Base-by-base conservation (phyloP, 2,797 vertebrate species). In the Diplodus sargus region DNA sequence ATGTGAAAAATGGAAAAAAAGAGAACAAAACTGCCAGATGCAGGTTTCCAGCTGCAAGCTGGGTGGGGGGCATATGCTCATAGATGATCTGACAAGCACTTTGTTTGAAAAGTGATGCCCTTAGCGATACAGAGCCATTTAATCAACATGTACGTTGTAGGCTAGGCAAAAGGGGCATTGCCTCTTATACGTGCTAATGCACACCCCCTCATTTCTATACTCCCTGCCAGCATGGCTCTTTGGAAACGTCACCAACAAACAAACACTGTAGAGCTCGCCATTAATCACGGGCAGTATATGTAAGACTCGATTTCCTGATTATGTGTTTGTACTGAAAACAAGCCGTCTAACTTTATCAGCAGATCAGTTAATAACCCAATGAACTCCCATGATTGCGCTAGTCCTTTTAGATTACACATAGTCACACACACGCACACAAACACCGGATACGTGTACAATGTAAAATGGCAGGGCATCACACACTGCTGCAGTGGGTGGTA, bases 281-380 rank as follows among this genome's bases (percentile, higher is more conserved):
- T 88, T 83, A 91, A 88, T 90, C 80, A 74, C 14, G 2, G 62
- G 49, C 61, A 76, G 70, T 85, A 60, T 79, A 67, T 90, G 70
- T 84, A 79, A 79, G 70, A 66, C 76, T 85, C 25, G 28, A 90
- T 90, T 91, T 89, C 84, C 88, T 90, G 90, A 90, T 90, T 85
- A 80, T 85, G 79, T 90, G 88, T 91, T 92, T 92, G 72, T 81
- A 92, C 74, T 86, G 68, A 90, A 93, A 93, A 93, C 90, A 91
- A 90, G 70, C 77, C 61, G 42, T 91, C 86, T 60, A 56, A 85
- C 69, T 86, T 90, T 91, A 94, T 94, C 90, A 89, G 78, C 57
- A 80, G 75, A 93, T 94, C 92, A 60, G 87, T 89, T 92, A 93
- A 92, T 90, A 91, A 89, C 76, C 73, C 74, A 42, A 17, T 73